phyloP scores from a whole-genome alignment of 2,888 invertebrate species.

The Argynnis bischoffii region DNA sequence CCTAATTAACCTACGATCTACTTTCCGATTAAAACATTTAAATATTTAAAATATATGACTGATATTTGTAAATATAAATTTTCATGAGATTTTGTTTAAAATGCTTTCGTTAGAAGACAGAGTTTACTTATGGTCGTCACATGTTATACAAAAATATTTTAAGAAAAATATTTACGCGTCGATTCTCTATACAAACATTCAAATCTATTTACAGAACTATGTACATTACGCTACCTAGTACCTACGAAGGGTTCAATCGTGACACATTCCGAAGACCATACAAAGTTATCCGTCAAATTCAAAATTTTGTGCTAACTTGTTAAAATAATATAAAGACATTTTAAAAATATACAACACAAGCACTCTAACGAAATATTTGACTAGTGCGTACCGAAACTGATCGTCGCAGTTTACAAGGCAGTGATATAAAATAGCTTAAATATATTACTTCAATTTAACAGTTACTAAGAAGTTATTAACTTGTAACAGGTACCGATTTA shows the following conservation, averaged over 20 bases:
- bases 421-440: constrained; percentile 26
- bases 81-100: constrained; percentile 15
- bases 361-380: not conserved
- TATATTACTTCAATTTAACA: not conserved
- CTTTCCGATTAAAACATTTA: constrained; percentile 9
- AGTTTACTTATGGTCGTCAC: constrained; percentile 45
- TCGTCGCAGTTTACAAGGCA: constrained; percentile 27
- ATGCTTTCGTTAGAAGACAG: constrained; percentile 20
- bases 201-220: constrained; percentile 66
- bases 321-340: constrained; percentile 1
- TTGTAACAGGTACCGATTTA: constrained; percentile 33
- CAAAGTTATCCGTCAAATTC: not conserved
- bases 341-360: constrained; percentile 10
- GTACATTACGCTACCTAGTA: constrained; percentile 54
- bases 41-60: constrained; percentile 26
- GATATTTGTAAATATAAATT: constrained; percentile 25
- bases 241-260: constrained; percentile 20
- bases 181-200: constrained; percentile 71
- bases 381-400: constrained; percentile 13
- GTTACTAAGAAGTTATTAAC: constrained; percentile 18
- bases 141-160: constrained; percentile 71
- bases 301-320: constrained; percentile 29
- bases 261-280: not conserved
- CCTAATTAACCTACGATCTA: constrained; percentile 4
- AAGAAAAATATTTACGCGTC: constrained; percentile 69